These are phyloP conservation scores for Drosophila differens DNA, from an alignment of 2,888 invertebrate species.

Conservation along the genomic window DNA sequence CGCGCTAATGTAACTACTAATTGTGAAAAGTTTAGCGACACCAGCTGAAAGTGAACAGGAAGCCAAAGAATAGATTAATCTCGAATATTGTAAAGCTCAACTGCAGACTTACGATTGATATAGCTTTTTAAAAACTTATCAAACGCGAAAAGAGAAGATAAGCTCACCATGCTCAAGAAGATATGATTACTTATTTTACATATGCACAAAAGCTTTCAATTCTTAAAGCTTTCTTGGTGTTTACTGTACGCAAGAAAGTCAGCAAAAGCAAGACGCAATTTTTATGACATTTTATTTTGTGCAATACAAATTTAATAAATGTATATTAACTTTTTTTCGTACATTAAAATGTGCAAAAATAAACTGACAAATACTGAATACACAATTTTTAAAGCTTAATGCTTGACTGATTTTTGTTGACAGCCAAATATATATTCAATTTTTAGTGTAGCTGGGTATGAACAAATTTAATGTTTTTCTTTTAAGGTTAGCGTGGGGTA, in stretches of 20 bases:
- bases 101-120: not conserved
- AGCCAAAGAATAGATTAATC: not conserved
- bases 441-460: too few species aligned
- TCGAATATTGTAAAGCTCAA: not conserved
- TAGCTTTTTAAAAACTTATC: not conserved
- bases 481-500: not conserved
- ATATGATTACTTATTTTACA: not conserved
- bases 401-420: not conserved
- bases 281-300: too few species aligned
- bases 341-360: not conserved
- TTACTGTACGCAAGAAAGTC: not conserved
- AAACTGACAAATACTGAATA: not conserved
- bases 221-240: not conserved
- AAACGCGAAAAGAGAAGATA: not conserved
- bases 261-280: not conserved
- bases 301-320: not conserved
- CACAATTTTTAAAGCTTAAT: not conserved
- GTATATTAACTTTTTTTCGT: not conserved
- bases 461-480: not conserved
- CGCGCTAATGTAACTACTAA: conserved; percentile 19
- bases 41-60: conserved; percentile 5
- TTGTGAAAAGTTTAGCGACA: conserved; percentile 8
- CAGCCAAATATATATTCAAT: not conserved
- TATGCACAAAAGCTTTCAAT: not conserved
- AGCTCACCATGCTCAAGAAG: not conserved